phyloP scores from a whole-genome alignment of 2,888 invertebrate species.

The Caenorhabditis becei region DNA sequence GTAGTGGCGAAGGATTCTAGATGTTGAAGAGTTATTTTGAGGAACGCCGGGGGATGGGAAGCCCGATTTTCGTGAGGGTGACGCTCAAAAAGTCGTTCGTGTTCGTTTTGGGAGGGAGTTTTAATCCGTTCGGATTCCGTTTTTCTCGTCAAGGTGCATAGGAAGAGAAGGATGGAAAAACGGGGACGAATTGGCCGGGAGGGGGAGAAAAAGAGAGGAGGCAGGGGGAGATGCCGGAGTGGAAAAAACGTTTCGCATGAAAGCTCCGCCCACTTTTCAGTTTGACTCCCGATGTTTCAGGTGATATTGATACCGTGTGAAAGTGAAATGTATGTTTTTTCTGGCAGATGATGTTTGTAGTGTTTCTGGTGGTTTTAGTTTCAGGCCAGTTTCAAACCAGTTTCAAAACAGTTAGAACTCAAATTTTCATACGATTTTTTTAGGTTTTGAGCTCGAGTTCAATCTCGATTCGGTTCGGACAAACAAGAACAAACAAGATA shows the following conservation, averaged over 20 bases:
- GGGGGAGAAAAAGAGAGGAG: conserved; percentile 17
- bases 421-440: too few species aligned
- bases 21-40: conserved; percentile 46
- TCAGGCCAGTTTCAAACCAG: too few species aligned
- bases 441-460: conserved; percentile 4
- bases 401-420: too few species aligned
- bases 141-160: conserved; percentile 43
- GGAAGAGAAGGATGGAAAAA: conserved; percentile 12
- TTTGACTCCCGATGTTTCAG: too few species aligned
- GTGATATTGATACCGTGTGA: conserved; percentile 12
- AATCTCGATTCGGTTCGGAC: conserved; percentile 21
- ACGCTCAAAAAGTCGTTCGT: conserved; percentile 28
- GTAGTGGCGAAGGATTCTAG: conserved; percentile 50
- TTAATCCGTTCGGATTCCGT: conserved; percentile 29
- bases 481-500: conserved; percentile 30
- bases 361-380: too few species aligned
- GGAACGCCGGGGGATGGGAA: neutral
- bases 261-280: conserved; percentile 35
- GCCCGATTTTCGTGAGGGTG: neutral
- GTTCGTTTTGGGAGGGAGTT: conserved; percentile 12
- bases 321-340: too few species aligned
- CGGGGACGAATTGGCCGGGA: conserved; percentile 9
- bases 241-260: conserved; percentile 32
- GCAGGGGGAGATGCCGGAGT: conserved; percentile 17
- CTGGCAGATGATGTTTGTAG: too few species aligned